A percentile compares a stretch with the other conserved stretches of the same genome.
Evolutionary conservation across 2,888 invertebrate species (phyloP).

Genomic region (Philaethria dido): DNA sequence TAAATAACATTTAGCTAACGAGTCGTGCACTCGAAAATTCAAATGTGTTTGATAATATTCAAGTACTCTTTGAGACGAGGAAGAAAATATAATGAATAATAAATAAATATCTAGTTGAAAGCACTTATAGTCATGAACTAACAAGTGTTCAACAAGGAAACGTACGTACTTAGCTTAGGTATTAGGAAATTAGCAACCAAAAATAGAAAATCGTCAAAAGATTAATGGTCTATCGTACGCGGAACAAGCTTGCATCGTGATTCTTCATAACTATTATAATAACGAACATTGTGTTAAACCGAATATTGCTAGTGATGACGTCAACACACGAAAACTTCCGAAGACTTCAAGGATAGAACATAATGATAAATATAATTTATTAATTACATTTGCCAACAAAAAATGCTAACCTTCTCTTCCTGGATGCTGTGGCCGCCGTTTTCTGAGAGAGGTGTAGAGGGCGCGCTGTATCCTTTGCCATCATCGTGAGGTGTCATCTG

Average conservation of each 20-base stretch:
- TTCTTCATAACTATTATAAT: conserved; percentile 64
- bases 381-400: conserved; percentile 41
- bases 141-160: conserved; percentile 43
- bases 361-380: conserved; percentile 52
- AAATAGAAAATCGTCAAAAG: conserved; percentile 59
- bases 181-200: conserved; percentile 48
- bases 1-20: conserved; percentile 43
- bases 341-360: conserved; percentile 68
- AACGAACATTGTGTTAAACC: conserved; percentile 66
- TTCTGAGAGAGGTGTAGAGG: conserved; percentile 79
- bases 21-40: conserved; percentile 42
- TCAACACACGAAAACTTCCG: conserved; percentile 73
- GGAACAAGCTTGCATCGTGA: conserved; percentile 73
- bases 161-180: conserved; percentile 35
- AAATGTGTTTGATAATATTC: conserved; percentile 39
- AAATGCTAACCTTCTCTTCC: conserved; percentile 77
- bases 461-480: conserved; percentile 80
- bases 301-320: conserved; percentile 63
- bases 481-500: conserved; percentile 79
- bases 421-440: conserved; percentile 77
- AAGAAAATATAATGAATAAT: conserved; percentile 30
- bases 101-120: conserved; percentile 25
- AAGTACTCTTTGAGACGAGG: conserved; percentile 43
- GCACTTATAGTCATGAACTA: conserved; percentile 22
- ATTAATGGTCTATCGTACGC: conserved; percentile 67